Evolutionary conservation across 2,113 vertebrate genomes (phyloP).

Genomic region (Leptosomus discolor): DNA sequence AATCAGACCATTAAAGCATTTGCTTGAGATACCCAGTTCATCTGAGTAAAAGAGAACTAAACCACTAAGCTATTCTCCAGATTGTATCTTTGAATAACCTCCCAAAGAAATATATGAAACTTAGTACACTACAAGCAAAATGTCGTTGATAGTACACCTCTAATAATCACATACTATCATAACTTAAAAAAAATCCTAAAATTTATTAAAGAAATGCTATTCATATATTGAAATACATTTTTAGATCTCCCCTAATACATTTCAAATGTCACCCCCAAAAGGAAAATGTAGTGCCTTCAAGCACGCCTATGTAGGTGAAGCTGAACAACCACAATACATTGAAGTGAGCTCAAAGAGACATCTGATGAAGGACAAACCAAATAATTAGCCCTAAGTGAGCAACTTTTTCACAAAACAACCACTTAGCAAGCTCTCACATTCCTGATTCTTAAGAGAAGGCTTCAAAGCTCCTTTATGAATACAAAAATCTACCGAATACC

Average conservation of each 20-base stretch:
- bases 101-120: background rate
- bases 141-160: rapidly evolving
- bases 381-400: background rate
- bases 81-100: background rate
- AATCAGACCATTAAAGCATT: background rate
- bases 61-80: background rate
- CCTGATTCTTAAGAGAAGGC: background rate
- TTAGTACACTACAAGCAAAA: background rate
- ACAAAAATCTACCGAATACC: background rate
- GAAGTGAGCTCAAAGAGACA: background rate
- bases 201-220: background rate
- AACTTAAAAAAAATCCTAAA: background rate
- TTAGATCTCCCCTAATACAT: background rate
- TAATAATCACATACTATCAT: background rate
- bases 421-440: background rate
- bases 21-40: background rate
- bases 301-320: background rate
- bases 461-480: background rate
- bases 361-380: background rate
- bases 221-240: background rate
- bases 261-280: background rate
- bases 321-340: background rate
- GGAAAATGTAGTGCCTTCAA: background rate
- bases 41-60: background rate
- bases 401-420: background rate